phyloP scores from a whole-genome alignment of 2,797 vertebrate genomes.

The Eleutherodactylus coqui region DNA sequence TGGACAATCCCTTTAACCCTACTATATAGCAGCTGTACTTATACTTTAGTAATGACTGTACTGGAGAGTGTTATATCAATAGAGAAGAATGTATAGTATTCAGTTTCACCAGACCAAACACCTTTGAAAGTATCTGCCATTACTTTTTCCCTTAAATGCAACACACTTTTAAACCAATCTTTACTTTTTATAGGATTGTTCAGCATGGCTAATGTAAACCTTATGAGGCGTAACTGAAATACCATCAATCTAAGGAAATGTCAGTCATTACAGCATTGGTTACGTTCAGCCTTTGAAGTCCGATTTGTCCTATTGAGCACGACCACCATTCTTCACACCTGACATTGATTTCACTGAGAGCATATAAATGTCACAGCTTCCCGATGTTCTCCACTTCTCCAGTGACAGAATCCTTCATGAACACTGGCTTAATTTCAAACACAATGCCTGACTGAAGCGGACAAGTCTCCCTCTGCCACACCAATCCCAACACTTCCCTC shows the following conservation, averaged over 20 bases:
- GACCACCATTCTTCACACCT: constrained; percentile 36
- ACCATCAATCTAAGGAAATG: constrained; percentile 27
- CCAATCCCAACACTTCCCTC: constrained; percentile 34
- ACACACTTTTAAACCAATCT: not conserved
- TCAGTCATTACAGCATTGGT: constrained; percentile 20
- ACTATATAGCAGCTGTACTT: too few relatives aligned
- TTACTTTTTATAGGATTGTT: constrained; percentile 20
- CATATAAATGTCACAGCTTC: constrained; percentile 39
- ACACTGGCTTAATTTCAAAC: constrained; percentile 26
- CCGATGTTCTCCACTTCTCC: not conserved
- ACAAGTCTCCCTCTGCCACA: not conserved
- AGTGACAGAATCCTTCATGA: constrained; percentile 38
- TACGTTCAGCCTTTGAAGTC: constrained; percentile 46
- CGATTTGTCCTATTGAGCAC: constrained; percentile 24
- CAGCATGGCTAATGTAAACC: constrained; percentile 38
- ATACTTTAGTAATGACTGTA: too few relatives aligned
- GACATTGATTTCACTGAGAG: constrained; percentile 39
- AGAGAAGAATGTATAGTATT: not conserved
- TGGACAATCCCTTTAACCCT: not conserved
- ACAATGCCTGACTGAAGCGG: not conserved
- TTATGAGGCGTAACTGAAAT: constrained; percentile 32
- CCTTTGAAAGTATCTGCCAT: not conserved
- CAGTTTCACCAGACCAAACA: not conserved
- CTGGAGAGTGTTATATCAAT: not conserved
- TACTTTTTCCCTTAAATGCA: not conserved